These are phyloP conservation scores for Neelides folsomi DNA, from an alignment of 2,888 invertebrate species.

Conservation along the genomic window DNA sequence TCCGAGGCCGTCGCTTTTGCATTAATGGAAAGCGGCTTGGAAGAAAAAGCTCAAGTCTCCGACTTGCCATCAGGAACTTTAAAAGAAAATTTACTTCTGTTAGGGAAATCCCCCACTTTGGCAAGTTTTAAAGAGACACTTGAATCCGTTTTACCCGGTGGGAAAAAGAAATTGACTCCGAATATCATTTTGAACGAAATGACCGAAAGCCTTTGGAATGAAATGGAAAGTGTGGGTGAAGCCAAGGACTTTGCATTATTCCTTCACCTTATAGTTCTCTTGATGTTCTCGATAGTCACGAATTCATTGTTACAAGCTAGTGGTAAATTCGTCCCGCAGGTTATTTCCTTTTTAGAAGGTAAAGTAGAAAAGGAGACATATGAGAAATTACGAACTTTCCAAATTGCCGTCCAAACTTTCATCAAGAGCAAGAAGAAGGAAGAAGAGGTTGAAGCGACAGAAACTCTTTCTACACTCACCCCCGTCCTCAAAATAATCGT, in stretches of 20 bases:
- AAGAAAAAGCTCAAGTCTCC: slow-evolving; percentile 15
- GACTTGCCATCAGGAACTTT: slow-evolving; percentile 16
- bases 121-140: slow-evolving; percentile 12
- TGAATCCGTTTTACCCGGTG: slow-evolving; percentile 15
- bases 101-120: slow-evolving; percentile 14
- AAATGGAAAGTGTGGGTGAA: slow-evolving; percentile 47
- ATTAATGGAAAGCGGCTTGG: slow-evolving; percentile 21
- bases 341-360: slow-evolving; percentile 58
- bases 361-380: slow-evolving; percentile 54
- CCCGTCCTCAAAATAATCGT: no score
- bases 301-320: slow-evolving; percentile 80
- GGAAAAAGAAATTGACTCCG: slow-evolving; percentile 16
- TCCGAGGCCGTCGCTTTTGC: slow-evolving; percentile 35
- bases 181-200: slow-evolving; percentile 18
- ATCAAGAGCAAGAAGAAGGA: slow-evolving; percentile 17
- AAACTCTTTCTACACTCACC: no score
- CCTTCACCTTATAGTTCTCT: slow-evolving; percentile 60
- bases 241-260: slow-evolving; percentile 64
- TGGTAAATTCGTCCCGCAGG: slow-evolving; percentile 75
- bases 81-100: slow-evolving; percentile 14
- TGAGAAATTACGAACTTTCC: slow-evolving; percentile 48
- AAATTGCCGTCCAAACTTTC: slow-evolving; percentile 19
- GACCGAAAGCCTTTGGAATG: slow-evolving; percentile 63
- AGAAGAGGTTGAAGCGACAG: background rate
- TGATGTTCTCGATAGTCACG: slow-evolving; percentile 66